phyloP scores from a whole-genome alignment of 2,888 invertebrate species.

The Andrena praecox region DNA sequence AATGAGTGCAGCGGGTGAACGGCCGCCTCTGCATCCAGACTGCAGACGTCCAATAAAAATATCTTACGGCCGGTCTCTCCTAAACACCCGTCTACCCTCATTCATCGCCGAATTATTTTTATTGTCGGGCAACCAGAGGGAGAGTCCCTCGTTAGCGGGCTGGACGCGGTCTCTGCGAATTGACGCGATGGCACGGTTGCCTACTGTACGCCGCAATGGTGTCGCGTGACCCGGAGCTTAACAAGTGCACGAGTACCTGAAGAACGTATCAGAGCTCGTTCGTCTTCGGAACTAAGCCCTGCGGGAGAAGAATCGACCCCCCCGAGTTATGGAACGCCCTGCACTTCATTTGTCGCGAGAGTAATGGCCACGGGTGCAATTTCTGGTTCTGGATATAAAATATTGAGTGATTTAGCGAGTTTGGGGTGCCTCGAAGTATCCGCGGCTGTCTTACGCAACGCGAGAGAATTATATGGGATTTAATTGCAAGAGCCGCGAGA shows the following conservation, averaged over 20 bases:
- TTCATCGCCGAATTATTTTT: slow-evolving; percentile 75
- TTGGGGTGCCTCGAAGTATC: not conserved
- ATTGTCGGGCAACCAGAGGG: slow-evolving; percentile 63
- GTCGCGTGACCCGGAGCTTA: not conserved
- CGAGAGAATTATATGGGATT: slow-evolving; percentile 21
- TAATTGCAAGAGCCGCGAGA: slow-evolving; percentile 35
- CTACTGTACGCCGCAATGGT: slow-evolving; percentile 2
- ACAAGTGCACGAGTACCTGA: no score
- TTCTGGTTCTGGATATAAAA: not conserved
- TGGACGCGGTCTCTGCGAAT: slow-evolving; percentile 52
- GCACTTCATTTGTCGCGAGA: no score
- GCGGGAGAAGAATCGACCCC: no score
- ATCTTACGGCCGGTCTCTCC: slow-evolving; percentile 71
- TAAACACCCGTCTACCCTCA: slow-evolving; percentile 68
- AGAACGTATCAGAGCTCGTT: no score
- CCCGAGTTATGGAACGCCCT: no score
- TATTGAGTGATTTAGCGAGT: not conserved
- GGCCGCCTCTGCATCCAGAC: slow-evolving; percentile 81
- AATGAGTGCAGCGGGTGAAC: slow-evolving; percentile 76
- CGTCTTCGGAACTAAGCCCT: no score
- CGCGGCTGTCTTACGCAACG: slow-evolving; percentile 12
- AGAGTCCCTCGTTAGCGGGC: slow-evolving; percentile 52
- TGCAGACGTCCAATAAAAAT: slow-evolving; percentile 83
- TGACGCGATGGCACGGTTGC: slow-evolving; percentile 32
- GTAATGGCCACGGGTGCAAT: no score